A percentile compares a stretch with the other conserved stretches of the same genome.
Evolutionary conservation across 2,888 invertebrate genomes (phyloP).

Genomic region (Eupithecia tripunctaria): DNA sequence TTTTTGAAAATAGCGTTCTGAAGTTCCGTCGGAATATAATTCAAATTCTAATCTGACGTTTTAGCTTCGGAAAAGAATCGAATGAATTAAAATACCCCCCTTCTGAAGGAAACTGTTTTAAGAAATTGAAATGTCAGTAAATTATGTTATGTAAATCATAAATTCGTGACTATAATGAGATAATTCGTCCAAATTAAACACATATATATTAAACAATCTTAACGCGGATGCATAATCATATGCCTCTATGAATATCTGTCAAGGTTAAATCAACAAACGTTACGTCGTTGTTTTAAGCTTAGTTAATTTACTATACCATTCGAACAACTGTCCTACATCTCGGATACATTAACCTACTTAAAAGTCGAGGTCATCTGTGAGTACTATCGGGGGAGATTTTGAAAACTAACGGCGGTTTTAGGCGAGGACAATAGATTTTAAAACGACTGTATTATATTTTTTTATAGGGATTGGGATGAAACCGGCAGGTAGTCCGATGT

Average conservation of each 20-base stretch:
- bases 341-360: conserved; percentile 77
- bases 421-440: conserved; percentile 21
- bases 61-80: too few species aligned
- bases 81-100: too few species aligned
- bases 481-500: conserved; percentile 27
- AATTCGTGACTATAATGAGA: conserved; percentile 20
- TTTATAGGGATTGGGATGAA: conserved; percentile 9
- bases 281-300: conserved; percentile 49
- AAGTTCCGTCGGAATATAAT: too few species aligned
- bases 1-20: too few species aligned
- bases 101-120: background rate
- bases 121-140: background rate
- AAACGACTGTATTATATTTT: conserved; percentile 19
- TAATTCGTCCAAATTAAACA: conserved; percentile 22
- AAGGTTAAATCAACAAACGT: conserved; percentile 61
- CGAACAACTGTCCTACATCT: conserved; percentile 72
- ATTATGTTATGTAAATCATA: background rate
- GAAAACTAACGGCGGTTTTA: conserved; percentile 34
- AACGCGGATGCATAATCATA: conserved; percentile 56
- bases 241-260: conserved; percentile 60
- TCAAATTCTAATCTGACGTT: too few species aligned
- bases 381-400: conserved; percentile 62
- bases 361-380: conserved; percentile 65
- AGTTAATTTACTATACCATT: conserved; percentile 60
- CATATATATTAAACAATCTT: conserved; percentile 37